Conservation (phyloP, 2,113 vertebrate species). For the Asarcornis scutulata region DNA sequence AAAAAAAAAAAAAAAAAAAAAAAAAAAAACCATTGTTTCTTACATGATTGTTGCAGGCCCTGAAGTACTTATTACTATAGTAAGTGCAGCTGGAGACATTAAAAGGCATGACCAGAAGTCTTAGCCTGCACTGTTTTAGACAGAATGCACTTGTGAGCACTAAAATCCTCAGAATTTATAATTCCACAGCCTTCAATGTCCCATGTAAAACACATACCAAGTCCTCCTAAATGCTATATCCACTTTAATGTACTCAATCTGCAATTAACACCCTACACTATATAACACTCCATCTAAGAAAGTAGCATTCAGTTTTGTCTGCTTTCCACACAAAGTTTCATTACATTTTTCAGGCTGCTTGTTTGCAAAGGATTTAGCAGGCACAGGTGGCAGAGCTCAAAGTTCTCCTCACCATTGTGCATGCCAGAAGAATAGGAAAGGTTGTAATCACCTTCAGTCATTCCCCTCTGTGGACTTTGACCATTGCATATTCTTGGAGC, state of each 20-base stretch:
- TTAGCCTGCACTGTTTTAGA: not conserved
- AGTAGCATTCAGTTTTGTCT: not conserved
- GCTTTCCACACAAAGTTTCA: not conserved
- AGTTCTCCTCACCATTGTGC: not conserved
- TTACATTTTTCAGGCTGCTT: not conserved
- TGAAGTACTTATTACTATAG: not conserved
- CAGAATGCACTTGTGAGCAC: not conserved
- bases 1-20: not conserved
- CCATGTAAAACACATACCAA: not conserved
- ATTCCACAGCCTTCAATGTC: not conserved
- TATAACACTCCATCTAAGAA: not conserved
- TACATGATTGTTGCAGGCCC: not conserved
- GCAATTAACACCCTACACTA: not conserved
- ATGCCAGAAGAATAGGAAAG: not conserved
- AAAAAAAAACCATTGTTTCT: not conserved
- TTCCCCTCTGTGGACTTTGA: not conserved
- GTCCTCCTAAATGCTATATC: not conserved
- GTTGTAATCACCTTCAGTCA: not conserved
- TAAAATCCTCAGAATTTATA: not conserved
- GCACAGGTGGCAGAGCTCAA: not conserved
- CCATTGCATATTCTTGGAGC: not conserved
- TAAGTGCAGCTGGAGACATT: not conserved
- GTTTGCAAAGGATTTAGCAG: not conserved
- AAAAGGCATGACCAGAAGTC: not conserved
- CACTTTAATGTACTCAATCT: not conserved